Evolutionary conservation across 2,797 vertebrate species (phyloP).

Genomic region (Gephyroberyx darwinii): DNA sequence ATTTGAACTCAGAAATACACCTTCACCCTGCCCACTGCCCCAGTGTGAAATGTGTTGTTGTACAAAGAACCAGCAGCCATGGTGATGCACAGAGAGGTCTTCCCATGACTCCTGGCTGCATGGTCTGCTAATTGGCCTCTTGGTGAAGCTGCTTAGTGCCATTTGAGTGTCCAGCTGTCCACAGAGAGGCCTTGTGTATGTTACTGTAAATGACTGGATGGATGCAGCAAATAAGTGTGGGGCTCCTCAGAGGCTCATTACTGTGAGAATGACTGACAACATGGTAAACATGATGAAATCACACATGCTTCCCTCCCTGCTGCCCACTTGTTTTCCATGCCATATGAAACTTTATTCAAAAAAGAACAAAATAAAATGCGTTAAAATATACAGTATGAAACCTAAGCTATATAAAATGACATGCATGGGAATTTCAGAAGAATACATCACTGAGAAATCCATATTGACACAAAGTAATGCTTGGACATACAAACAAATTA

Average conservation of each 20-base stretch:
- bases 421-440: too few species aligned
- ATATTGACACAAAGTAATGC: too few species aligned
- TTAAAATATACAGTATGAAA: too few species aligned
- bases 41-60: neutral
- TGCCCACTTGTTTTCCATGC: neutral
- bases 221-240: neutral
- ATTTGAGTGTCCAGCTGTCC: neutral
- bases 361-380: neutral
- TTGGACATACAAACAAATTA: too few species aligned
- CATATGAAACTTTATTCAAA: neutral
- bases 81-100: neutral
- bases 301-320: neutral
- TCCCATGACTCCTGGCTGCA: neutral
- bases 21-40: too few species aligned
- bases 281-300: neutral
- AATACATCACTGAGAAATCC: too few species aligned
- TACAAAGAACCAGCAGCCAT: neutral
- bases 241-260: neutral
- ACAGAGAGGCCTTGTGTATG: neutral
- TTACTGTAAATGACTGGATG: neutral
- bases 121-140: neutral
- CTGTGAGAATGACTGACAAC: neutral
- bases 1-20: too few species aligned
- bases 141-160: neutral
- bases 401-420: neutral